Base-by-base conservation (phyloP, 2,888 invertebrate genomes). In the Lacanobia wlatinum region DNA sequence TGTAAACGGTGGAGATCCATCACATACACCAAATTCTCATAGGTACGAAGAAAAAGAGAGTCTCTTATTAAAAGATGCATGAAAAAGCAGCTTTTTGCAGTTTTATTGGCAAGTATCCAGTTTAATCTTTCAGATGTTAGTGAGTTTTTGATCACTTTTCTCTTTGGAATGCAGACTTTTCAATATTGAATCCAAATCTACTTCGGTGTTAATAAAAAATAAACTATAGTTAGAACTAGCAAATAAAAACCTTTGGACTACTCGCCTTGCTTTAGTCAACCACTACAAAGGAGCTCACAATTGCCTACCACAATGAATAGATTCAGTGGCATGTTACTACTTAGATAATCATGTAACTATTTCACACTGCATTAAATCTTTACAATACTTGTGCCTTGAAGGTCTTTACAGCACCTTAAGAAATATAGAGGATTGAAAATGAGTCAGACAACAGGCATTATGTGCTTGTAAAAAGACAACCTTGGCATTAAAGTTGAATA, bases 401-500 rank as follows among this genome's bases (percentile, higher is more conserved):
- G 66, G 63, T 64, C 34, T 77, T 55, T 46, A 52, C 23, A 63
- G 59, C 53, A 63, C 63, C 38, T 69, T 69, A 48, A 67, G 64
- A 73, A 74, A 71, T 69, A 16, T 66, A 28, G 38, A 50, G 59
- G 56, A 59, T 69, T 66, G 55, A 48, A 58, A 46, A 72, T 86
- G 85, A 83, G 64, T 85, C 87, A 84, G 66, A 63, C 65, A 64
- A 53, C 63, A 61, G 52, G 56, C 76, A 76, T 79, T 74, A 80
- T 18, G 21, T 75, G n/a, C 58, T 65, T 68, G 65, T 68, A 84
- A 80, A 81, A 76, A 76, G 56, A 23, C 8, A 71, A 61, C 83
- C 79, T 86, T 85, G 83, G 74, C 65, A 78, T 83, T 80, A 68
- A 70, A 79, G 55, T 78, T 73, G 43, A 76, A 80, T 76, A 76